phyloP scores from a whole-genome alignment of 2,113 vertebrate species.

The Microcebus griseorufus region DNA sequence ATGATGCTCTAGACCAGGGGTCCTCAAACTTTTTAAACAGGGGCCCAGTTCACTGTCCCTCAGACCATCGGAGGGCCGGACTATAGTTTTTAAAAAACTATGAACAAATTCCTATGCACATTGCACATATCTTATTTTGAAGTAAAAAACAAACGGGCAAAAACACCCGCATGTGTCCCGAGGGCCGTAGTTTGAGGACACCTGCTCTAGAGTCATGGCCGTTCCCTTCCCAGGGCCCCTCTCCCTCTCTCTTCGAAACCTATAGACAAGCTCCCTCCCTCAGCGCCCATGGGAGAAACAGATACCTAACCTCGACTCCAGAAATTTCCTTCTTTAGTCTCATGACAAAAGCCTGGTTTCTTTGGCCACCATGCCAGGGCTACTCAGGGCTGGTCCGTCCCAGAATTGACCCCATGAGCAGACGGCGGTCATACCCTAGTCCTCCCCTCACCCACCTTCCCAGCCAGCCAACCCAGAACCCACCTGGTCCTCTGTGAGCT shows the following conservation, averaged over 20 bases:
- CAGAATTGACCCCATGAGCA: conserved; percentile 84
- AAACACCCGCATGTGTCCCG: too few species aligned
- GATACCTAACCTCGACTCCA: neutral
- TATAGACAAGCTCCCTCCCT: neutral
- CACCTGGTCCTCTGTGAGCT: neutral
- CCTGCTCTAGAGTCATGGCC: too few species aligned
- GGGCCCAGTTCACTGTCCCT: too few species aligned
- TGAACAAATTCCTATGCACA: too few species aligned
- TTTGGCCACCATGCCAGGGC: neutral
- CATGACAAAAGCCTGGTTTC: neutral
- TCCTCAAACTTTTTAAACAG: too few species aligned
- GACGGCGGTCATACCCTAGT: neutral
- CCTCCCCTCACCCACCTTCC: conserved; percentile 85
- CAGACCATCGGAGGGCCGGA: too few species aligned
- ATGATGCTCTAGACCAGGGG: too few species aligned
- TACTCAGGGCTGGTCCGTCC: conserved; percentile 84
- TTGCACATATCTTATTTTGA: too few species aligned
- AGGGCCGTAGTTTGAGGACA: too few species aligned
- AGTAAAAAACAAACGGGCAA: too few species aligned
- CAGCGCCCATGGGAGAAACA: neutral
- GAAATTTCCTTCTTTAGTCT: conserved; percentile 2
- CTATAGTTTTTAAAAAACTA: too few species aligned
- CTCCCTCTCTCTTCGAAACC: neutral
- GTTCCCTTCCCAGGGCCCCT: neutral
- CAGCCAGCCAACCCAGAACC: conserved; percentile 65